A percentile compares a stretch with the other conserved stretches of the same genome.
Evolutionary conservation across 1,140 invertebrate species (phyloP).

Genomic region (Meloidogyne chitwoodi): DNA sequence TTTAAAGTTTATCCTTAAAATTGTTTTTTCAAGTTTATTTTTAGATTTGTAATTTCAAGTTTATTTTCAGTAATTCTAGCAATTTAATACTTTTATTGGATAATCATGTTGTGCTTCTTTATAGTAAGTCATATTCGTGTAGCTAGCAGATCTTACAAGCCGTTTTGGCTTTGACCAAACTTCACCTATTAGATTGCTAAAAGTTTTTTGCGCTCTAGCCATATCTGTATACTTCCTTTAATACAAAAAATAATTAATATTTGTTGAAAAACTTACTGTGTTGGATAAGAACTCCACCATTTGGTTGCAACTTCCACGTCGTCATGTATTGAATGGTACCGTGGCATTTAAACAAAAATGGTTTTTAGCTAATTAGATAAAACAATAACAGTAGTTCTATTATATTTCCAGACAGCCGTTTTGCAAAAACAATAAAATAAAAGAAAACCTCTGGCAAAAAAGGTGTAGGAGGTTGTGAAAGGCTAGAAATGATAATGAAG

Average conservation of each 20-base stretch:
- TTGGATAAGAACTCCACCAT: slow-evolving; percentile 58
- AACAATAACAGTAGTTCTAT: neutral
- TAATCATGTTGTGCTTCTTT: slow-evolving; percentile 55
- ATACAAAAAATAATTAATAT: neutral
- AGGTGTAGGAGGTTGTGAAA: neutral
- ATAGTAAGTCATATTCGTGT: slow-evolving; percentile 58
- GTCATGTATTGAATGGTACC: slow-evolving; percentile 50
- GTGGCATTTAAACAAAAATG: slow-evolving; percentile 32
- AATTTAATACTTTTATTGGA: slow-evolving; percentile 45
- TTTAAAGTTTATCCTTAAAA: neutral
- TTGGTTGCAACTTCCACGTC: slow-evolving; percentile 52
- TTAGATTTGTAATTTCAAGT: neutral
- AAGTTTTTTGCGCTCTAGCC: slow-evolving; percentile 51
- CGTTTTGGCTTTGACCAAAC: slow-evolving; percentile 59
- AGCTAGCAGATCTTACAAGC: slow-evolving; percentile 54
- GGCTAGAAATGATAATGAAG: neutral
- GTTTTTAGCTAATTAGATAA: neutral
- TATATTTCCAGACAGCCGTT: neutral
- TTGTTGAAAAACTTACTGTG: slow-evolving; percentile 25
- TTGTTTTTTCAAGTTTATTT: neutral
- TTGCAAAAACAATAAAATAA: neutral
- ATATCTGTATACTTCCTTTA: slow-evolving; percentile 54
- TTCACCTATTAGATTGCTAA: slow-evolving; percentile 42
- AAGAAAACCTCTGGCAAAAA: neutral
- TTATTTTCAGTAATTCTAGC: neutral